Conservation (phyloP, 2,113 vertebrate genomes). For the Cettia cetti region DNA sequence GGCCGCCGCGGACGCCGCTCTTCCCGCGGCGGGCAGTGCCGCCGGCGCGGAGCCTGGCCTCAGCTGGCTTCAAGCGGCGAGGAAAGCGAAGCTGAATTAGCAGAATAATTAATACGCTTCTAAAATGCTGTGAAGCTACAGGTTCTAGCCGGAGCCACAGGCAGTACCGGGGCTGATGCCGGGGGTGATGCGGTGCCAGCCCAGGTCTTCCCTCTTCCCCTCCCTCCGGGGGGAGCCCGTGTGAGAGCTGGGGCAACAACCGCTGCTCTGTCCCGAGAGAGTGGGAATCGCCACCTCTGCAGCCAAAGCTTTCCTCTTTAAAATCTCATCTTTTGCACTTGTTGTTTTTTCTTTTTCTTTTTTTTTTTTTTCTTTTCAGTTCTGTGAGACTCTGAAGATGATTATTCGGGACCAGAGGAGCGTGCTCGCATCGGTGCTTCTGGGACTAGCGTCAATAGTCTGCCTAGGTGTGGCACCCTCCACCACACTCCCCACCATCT, state of each 20-base stretch:
- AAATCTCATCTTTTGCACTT: background rate
- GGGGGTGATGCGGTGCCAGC: background rate
- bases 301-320: background rate
- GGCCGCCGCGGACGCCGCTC: background rate
- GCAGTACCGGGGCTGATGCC: background rate
- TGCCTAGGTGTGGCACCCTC: conserved; percentile 82
- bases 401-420: conserved; percentile 91
- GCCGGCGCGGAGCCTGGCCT: background rate
- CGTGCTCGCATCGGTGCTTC: conserved; percentile 74
- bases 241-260: background rate
- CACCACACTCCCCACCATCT: conserved; percentile 83
- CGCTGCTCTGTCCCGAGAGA: background rate
- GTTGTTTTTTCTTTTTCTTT: background rate
- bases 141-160: background rate
- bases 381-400: conserved; percentile 86
- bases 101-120: accelerated
- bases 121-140: background rate
- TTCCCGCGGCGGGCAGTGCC: background rate
- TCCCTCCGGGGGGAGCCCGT: too few species aligned
- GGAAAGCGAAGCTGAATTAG: background rate
- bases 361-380: conserved; percentile 63
- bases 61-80: background rate
- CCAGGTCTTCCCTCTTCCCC: background rate
- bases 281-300: background rate
- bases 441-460: conserved; percentile 81